Evolutionary conservation across 2,797 vertebrate genomes (phyloP), one percentile per base, ranked within the genome.

Genomic region (Hippopotamyrus pictus): DNA sequence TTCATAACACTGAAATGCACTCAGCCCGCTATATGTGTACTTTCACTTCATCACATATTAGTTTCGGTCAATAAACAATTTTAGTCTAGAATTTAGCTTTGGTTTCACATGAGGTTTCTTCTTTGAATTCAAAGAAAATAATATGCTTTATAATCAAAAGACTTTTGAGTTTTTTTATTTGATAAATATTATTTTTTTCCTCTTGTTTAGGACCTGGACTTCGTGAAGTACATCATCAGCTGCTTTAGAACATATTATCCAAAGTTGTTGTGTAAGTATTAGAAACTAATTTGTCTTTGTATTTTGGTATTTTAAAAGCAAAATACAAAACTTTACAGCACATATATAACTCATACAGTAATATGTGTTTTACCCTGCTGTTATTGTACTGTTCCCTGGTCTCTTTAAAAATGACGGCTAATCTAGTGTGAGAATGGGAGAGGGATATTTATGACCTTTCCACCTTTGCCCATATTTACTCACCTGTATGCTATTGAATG

Each of bases 171-270:
- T 25, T 89, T 37, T 73, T 69, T 53, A 76, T 83, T 41, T 6
- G 2, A 57, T 76, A 6, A 88, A 89, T 59, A 62, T 87, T 37
- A 0, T 11, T 8, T 62, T 87, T n/a, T n/a, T 69, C 48, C 90
- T 87, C 37, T 94, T 5, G 96, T 96, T 93, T 94, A 99, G 99
- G 99, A 99, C 93, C 97, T 99, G 97, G 98, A 99, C 91, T 99
- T 99, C 94, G 97, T 99, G 91, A 97, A 97, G 89, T 99, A 98
- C 91, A 94, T 99, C 92, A 96, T 99, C 91, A 97, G 93, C 93
- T 99, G 98, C 94, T 99, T 99, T 95, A 99, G 97, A 95, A 94
- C 98, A 79, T 99, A 98, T 93, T 99, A 99, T 93, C 98, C 99
- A 84, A 98, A 98, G 95, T 99, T 97, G 93, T 96, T 99, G 92